Conservation (phyloP, 1,140 invertebrate species). For the Drosophila ogumai region DNA sequence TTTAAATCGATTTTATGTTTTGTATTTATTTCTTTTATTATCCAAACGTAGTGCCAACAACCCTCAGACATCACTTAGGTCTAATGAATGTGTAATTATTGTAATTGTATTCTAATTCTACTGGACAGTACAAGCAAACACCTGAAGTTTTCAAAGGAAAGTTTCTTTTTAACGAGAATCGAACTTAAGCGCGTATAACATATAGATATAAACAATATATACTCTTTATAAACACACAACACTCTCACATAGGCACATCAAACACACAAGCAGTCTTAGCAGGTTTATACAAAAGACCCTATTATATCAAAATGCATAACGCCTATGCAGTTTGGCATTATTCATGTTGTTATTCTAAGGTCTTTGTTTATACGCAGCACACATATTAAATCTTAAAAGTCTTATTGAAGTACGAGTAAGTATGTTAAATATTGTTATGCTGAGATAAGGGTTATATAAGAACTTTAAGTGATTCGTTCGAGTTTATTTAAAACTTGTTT, state of each 20-base stretch:
- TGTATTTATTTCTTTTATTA: slow-evolving; percentile 3
- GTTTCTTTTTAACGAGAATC: slow-evolving; percentile 80
- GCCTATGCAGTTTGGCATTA: not conserved
- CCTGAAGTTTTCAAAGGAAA: slow-evolving; percentile 84
- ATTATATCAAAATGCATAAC: not conserved
- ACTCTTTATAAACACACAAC: slow-evolving; percentile 46
- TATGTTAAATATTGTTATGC: slow-evolving; percentile 68
- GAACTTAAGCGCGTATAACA: slow-evolving; percentile 65
- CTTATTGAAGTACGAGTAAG: slow-evolving; percentile 26
- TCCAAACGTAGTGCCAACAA: slow-evolving; percentile 53
- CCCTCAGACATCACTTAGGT: slow-evolving; percentile 24
- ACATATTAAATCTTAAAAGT: slow-evolving; percentile 28
- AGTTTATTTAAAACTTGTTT: slow-evolving; percentile 35
- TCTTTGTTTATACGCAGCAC: slow-evolving; percentile 46
- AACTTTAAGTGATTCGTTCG: slow-evolving; percentile 24
- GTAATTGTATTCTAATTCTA: slow-evolving; percentile 69
- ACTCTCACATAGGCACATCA: slow-evolving; percentile 25
- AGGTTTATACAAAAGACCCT: slow-evolving; percentile 20
- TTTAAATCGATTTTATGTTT: slow-evolving; percentile 45
- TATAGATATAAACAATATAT: slow-evolving; percentile 40
- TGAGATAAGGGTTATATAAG: slow-evolving; percentile 1
- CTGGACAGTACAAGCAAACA: slow-evolving; percentile 83
- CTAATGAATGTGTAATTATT: slow-evolving; percentile 48
- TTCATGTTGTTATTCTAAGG: not conserved
- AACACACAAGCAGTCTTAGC: slow-evolving; percentile 59